phyloP scores from a whole-genome alignment of 2,888 invertebrate genomes.

The Uloborus plumipes region DNA sequence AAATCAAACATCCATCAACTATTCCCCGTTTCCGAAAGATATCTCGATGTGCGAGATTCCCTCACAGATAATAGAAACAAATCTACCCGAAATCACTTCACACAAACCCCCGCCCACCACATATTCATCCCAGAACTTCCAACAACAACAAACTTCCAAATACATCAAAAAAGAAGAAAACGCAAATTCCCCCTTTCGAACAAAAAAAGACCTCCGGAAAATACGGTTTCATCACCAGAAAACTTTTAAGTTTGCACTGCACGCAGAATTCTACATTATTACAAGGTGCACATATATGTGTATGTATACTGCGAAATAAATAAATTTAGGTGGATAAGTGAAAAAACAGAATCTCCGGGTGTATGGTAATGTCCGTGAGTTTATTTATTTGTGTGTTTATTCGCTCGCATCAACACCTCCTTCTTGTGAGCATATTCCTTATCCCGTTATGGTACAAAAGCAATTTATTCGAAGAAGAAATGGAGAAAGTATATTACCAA shows the following conservation, averaged over 20 bases:
- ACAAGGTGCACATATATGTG: constrained; percentile 28
- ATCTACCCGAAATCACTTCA: constrained; percentile 33
- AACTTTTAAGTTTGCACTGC: constrained; percentile 61
- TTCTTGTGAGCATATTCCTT: constrained; percentile 56
- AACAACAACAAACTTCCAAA: constrained; percentile 6
- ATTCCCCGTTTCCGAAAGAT: no score
- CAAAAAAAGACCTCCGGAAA: constrained; percentile 32
- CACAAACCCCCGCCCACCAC: constrained; percentile 19
- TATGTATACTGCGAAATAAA: constrained; percentile 19
- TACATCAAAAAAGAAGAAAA: constrained; percentile 36
- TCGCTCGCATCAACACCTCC: constrained; percentile 59
- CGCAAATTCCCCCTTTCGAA: constrained; percentile 7
- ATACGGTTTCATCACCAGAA: constrained; percentile 56
- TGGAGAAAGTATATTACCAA: constrained; percentile 61
- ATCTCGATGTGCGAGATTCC: constrained; percentile 15
- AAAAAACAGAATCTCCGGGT: constrained; percentile 60
- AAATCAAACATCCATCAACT: no score
- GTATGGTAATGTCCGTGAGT: constrained; percentile 62
- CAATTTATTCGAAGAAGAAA: constrained; percentile 59
- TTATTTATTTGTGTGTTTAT: constrained; percentile 63
- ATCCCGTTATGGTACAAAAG: constrained; percentile 57
- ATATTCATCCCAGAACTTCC: no score
- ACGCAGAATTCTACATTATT: constrained; percentile 57
- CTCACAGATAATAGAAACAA: constrained; percentile 56
- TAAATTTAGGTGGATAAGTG: constrained; percentile 48